Evolutionary conservation across 2,113 vertebrate genomes (phyloP), one percentile per base, ranked within the genome.

Genomic region (Acanthisitta chloris): DNA sequence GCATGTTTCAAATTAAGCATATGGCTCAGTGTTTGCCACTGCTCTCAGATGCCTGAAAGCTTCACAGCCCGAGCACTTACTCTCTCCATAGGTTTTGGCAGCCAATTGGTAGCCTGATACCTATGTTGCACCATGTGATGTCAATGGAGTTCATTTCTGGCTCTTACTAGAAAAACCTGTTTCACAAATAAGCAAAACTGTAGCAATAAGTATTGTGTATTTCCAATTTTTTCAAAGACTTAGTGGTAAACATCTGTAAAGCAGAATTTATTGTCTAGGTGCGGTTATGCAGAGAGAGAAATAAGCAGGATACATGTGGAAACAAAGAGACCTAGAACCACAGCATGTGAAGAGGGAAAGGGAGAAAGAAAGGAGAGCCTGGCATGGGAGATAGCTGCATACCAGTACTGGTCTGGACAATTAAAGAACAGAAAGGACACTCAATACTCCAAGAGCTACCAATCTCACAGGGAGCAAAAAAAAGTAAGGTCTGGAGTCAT

Each of bases 61-160:
- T 86, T 86, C 62, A 61, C 3, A 81, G 49, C 17, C 51, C 1
- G 1, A 74, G 36, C n/a, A 42, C 15, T 36, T 65, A 36, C 20
- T 51, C 23, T 77, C 46, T 61, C 24, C 46, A 20, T 8, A 58
- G 67, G 62, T 73, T 94, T 42, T 31, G n/a, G 81, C 54, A 90
- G 81, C 58, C 74, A 88, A 52, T 86, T 45, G 23, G 40, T 71
- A 62, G 14, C 33, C 59, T 42, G 31, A 25, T 52, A 80, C 6
- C 36, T 54, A n/a, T 0, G 0, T 10, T 86, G 45, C 19, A 70
- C 31, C 26, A 33, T 1, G 1, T n/a, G 61, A 33, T 52, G 55
- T 45, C 69, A 86, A 76, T 1, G 1, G 23, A 76, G 15, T 42
- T 87, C 2, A 70, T 36, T 66, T 71, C 55, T 84, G 59, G n/a